Conservation (phyloP, 2,113 vertebrate genomes). For the Ornithorhynchus anatinus region DNA sequence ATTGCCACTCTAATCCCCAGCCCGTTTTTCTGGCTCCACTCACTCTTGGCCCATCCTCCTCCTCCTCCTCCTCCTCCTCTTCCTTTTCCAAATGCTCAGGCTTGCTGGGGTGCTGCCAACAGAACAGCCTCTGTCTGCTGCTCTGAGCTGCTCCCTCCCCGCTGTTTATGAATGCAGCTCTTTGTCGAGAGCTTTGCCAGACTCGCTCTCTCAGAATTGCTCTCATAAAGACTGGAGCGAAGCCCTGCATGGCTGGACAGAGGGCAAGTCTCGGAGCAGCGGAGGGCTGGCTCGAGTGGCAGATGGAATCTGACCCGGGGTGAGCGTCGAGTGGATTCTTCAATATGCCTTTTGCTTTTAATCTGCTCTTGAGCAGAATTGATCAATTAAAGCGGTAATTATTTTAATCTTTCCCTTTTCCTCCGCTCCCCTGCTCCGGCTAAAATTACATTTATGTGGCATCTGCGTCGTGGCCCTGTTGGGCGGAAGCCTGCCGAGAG, state of each 20-base stretch:
- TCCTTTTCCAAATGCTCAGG: too few relatives aligned
- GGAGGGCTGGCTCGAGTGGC: not conserved
- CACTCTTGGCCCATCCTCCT: not conserved
- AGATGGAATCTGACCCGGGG: constrained; percentile 34
- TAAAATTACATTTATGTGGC: constrained; percentile 26
- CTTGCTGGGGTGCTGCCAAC: not conserved
- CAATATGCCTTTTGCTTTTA: constrained; percentile 40
- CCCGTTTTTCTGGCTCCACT: not conserved
- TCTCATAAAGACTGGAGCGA: not conserved
- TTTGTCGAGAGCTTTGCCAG: not conserved
- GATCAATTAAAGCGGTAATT: constrained; percentile 57
- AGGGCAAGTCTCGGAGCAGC: not conserved
- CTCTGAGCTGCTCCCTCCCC: not conserved
- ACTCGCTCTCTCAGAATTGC: constrained; percentile 24
- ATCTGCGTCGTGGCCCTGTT: not conserved
- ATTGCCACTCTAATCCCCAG: not conserved
- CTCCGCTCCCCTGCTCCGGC: constrained; percentile 7
- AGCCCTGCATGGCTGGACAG: not conserved
- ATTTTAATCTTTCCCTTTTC: constrained; percentile 39
- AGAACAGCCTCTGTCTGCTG: not conserved
- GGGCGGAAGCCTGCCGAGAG: not conserved
- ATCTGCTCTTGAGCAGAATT: constrained; percentile 41
- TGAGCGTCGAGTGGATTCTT: constrained; percentile 21
- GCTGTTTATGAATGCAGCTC: constrained; percentile 27
- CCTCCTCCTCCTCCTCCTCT: not conserved